Evolutionary conservation across 2,797 vertebrate species (phyloP).

Genomic region (Coccyzus lansbergi): DNA sequence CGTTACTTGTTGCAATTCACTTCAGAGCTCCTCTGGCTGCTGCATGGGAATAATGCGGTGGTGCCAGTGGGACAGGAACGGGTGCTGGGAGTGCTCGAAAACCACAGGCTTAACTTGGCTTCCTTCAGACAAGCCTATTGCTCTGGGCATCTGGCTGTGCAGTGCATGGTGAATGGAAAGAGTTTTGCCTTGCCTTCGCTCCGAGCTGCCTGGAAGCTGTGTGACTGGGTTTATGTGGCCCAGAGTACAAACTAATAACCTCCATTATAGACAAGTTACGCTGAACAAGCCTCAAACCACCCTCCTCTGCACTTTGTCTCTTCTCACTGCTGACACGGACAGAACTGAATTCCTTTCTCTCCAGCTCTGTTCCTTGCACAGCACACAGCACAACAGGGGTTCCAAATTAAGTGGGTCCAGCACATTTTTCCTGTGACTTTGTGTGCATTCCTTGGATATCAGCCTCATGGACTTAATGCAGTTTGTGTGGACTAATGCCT

Average conservation of each 20-base stretch:
- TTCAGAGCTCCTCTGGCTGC: neutral
- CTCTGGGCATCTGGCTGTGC: neutral
- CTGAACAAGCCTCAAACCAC: neutral
- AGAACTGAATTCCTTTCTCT: slow-evolving; percentile 18
- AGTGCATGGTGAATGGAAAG: neutral
- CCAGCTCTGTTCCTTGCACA: neutral
- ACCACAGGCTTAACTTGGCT: neutral
- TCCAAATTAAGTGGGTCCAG: slow-evolving; percentile 35
- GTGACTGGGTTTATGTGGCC: neutral
- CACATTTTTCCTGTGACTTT: slow-evolving; percentile 43
- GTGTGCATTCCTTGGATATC: slow-evolving; percentile 47
- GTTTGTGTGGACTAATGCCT: neutral
- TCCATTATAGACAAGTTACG: neutral
- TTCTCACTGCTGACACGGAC: neutral
- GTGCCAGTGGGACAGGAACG: fast-evolving
- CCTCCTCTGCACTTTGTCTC: neutral
- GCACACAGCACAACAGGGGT: slow-evolving; percentile 13
- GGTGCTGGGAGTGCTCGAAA: neutral
- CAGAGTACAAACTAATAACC: neutral
- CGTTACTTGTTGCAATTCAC: neutral
- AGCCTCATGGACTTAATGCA: neutral
- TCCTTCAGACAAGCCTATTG: neutral
- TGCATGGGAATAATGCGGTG: neutral
- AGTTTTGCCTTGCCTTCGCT: neutral
- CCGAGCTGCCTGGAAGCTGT: neutral